These are phyloP conservation scores for Platycheirus albimanus DNA, from an alignment of 2,888 invertebrate genomes.

Conservation along the genomic window DNA sequence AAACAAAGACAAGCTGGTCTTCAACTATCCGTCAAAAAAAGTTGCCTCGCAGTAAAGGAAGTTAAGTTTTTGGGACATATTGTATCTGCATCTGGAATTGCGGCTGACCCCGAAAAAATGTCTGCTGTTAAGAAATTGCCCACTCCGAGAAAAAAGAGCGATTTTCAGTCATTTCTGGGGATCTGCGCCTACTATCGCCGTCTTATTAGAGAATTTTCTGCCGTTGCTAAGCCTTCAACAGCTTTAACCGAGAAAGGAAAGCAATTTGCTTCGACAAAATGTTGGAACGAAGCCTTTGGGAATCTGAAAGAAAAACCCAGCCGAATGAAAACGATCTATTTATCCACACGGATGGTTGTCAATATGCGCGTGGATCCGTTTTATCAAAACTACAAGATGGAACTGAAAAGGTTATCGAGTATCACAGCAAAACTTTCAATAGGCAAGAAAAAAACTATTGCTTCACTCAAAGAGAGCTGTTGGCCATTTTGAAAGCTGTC, in stretches of 20 bases:
- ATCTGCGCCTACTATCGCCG: slow-evolving; percentile 19
- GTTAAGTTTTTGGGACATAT: slow-evolving; percentile 27
- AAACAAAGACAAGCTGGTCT: slow-evolving; percentile 3
- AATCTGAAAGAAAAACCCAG: slow-evolving; percentile 15
- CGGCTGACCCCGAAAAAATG: slow-evolving; percentile 6
- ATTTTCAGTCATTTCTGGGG: slow-evolving; percentile 23
- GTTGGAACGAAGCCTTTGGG: no score
- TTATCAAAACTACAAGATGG: slow-evolving; percentile 48
- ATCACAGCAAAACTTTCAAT: no score
- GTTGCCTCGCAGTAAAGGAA: neutral
- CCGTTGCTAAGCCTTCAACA: slow-evolving; percentile 17
- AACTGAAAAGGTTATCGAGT: no score
- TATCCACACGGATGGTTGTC: slow-evolving; percentile 42
- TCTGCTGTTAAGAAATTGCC: slow-evolving; percentile 21
- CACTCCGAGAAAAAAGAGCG: neutral
- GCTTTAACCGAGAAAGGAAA: slow-evolving; percentile 14
- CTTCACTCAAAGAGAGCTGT: no score
- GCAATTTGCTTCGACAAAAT: slow-evolving; percentile 1
- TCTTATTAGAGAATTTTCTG: slow-evolving; percentile 13
- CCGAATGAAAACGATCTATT: slow-evolving; percentile 24
- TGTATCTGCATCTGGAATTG: slow-evolving; percentile 4
- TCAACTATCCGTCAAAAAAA: neutral
- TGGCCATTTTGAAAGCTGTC: no score
- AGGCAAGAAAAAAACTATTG: no score
- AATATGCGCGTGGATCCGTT: slow-evolving; percentile 23